phyloP scores from a whole-genome alignment of 2,797 vertebrate genomes.

The Perodicticus potto region DNA sequence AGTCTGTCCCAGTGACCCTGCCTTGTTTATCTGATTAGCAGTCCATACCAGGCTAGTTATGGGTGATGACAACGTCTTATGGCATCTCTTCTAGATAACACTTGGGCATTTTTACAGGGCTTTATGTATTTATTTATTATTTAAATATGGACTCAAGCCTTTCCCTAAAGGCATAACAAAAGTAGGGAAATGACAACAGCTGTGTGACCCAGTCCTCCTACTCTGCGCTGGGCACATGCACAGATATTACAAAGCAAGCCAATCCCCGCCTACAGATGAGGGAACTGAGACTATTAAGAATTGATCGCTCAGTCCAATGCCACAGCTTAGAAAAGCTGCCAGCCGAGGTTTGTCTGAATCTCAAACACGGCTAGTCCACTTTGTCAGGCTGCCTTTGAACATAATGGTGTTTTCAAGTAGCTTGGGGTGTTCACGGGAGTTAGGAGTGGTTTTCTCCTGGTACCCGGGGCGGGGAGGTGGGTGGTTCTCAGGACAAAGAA shows the following conservation, averaged over 20 bases:
- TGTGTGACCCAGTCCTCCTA: background rate
- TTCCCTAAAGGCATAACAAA: background rate
- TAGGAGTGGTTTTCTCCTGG: background rate
- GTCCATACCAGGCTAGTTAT: background rate
- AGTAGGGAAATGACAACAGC: background rate
- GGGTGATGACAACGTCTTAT: background rate
- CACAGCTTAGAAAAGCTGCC: background rate
- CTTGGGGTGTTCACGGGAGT: background rate
- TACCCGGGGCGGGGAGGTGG: background rate
- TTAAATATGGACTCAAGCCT: background rate
- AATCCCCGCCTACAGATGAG: background rate
- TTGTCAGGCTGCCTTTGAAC: background rate
- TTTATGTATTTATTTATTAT: conserved; percentile 21
- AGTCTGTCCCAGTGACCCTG: background rate
- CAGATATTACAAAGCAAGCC: background rate
- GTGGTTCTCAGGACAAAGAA: background rate
- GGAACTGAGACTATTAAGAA: background rate
- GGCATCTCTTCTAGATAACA: background rate
- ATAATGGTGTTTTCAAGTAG: background rate
- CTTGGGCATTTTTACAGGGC: background rate
- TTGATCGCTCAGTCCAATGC: background rate
- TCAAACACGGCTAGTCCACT: background rate
- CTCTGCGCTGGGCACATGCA: background rate
- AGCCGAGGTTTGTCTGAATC: background rate
- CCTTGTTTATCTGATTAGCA: background rate